phyloP scores from a whole-genome alignment of 2,113 vertebrate species.

The Gymnocephalus cernua region DNA sequence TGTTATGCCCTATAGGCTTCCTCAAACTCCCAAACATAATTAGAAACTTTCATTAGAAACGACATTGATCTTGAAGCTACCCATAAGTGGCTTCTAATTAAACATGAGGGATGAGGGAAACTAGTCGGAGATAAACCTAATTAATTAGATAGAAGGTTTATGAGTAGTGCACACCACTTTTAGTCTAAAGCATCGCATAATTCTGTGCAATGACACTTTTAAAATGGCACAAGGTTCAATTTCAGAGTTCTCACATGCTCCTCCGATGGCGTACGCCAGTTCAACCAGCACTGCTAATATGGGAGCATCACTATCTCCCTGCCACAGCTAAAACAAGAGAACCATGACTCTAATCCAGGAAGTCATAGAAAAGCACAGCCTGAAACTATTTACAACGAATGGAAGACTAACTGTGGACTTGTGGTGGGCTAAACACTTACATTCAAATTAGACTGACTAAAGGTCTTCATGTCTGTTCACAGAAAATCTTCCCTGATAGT shows the following conservation, averaged over 20 bases:
- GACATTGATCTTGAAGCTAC: constrained; percentile 59
- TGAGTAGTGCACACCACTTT: constrained; percentile 44
- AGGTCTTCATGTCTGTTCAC: constrained; percentile 33
- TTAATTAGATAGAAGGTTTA: constrained; percentile 66
- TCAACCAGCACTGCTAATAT: constrained; percentile 17
- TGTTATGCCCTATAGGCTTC: constrained; percentile 67
- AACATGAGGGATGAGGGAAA: constrained; percentile 49
- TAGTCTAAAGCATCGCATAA: constrained; percentile 33
- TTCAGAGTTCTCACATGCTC: constrained; percentile 6
- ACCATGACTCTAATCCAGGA: constrained; percentile 49
- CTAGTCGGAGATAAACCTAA: constrained; percentile 53
- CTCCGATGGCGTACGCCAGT: neutral
- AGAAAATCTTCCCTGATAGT: constrained; percentile 36
- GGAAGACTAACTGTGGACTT: constrained; percentile 50
- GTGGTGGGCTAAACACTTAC: constrained; percentile 42
- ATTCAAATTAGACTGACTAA: constrained; percentile 45
- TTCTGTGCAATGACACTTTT: constrained; percentile 25
- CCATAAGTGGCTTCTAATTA: constrained; percentile 65
- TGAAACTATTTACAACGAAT: constrained; percentile 57
- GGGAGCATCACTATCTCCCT: constrained; percentile 23
- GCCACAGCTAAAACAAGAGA: constrained; percentile 47
- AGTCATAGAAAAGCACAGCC: constrained; percentile 46
- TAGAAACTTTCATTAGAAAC: constrained; percentile 71
- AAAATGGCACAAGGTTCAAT: constrained; percentile 32
- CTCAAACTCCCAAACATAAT: constrained; percentile 63